These are phyloP conservation scores for Gallirallus australis DNA, from an alignment of 2,797 vertebrate genomes.

Conservation along the genomic window DNA sequence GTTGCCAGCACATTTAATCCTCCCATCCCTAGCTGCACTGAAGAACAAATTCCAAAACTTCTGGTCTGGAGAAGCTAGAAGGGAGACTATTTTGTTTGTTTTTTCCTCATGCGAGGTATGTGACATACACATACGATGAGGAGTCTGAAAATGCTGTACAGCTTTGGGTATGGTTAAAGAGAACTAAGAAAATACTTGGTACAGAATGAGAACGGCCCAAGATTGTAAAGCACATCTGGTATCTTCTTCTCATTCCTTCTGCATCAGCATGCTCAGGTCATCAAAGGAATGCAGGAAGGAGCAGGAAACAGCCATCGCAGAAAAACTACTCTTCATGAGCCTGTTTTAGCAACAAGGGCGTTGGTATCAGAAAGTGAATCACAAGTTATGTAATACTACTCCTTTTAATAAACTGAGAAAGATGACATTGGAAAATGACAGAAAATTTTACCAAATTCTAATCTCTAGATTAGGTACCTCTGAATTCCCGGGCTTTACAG, in stretches of 20 bases:
- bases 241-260: neutral
- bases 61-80: neutral
- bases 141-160: neutral
- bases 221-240: neutral
- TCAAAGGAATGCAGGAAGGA: neutral
- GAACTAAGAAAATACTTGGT: neutral
- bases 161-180: neutral
- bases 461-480: neutral
- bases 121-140: accelerated
- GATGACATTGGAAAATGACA: neutral
- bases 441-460: neutral
- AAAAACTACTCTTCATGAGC: neutral
- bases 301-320: neutral
- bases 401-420: neutral
- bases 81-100: neutral
- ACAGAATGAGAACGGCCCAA: accelerated
- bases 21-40: neutral
- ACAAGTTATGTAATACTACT: neutral
- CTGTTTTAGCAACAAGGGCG: neutral
- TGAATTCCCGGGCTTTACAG: neutral
- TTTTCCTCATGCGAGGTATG: neutral
- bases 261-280: neutral
- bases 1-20: neutral
- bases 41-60: neutral
- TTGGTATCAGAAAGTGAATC: neutral